Base-by-base conservation (phyloP, 2,113 vertebrate species). In the Oenanthe melanoleuca region DNA sequence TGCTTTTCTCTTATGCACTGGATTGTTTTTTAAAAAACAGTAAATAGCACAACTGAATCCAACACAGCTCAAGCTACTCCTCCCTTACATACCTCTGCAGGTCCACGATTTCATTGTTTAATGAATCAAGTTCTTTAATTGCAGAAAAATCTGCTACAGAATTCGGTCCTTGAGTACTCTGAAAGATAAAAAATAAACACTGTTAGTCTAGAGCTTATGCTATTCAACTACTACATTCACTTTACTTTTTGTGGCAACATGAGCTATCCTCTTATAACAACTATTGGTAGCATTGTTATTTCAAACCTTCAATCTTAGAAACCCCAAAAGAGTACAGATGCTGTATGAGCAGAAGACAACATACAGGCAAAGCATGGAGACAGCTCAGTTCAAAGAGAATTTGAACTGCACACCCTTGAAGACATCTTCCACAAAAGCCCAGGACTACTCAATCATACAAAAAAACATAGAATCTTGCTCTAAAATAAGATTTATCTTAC, bases 71-170 rank as follows among this genome's bases (percentile, higher is more conserved):
- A 57, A 40, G 80, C 23, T 53, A 59, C 29, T 93, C 87, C 88
- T 81, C 93, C 8, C 93, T 96, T 93, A 92, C 97, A 70, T 98
- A 99, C 99, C 98, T 99, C 97, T 99, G 99, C 73, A 99, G 97
- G 84, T 99, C 99, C 78, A 99, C 98, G 95, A 99, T 99, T 98
- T 99, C 99, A 83, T 99, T 99, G 97, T 98, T 99, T 95, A 99
- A 98, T 1, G 99, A 98, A 97, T 99, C 99, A 92, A 99, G 98
- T 91, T 99, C 99, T 96, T 99, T 99, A 98, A 99, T 99, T 92
- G 99, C 99, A 93, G 99, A 99, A 97, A 99, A 99, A 97, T 99
- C 99, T 77, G 99, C 99, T 79, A 98, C 97, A 91, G 98, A 97
- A 97, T 98, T 98, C 56, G 42, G 96, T 81, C 96, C 79, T 93